Base-by-base conservation (phyloP, 2,888 invertebrate genomes). In the Mesorhabditis belari region DNA sequence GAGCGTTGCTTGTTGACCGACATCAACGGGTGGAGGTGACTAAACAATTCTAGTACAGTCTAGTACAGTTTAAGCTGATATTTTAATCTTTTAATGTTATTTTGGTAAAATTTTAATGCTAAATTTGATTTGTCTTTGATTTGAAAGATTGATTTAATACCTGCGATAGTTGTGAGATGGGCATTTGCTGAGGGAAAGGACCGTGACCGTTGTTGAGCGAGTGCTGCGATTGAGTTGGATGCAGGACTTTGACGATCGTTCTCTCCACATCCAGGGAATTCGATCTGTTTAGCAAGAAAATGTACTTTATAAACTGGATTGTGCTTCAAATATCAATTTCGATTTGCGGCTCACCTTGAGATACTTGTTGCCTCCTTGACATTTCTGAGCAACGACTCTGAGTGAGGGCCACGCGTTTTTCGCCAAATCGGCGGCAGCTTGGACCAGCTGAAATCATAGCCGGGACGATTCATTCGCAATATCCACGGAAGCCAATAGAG, bases 401-500 rank as follows among this genome's bases (percentile, higher is more conserved):
- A 76, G 57, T 79, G 79, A 24, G 74, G 59, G 55, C 76, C 77
- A 17, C 77, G 77, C 62, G 74, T 75, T 17, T 68, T 63, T 26
- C 77, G 69, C 60, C 78, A 67, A 0, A 79, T 60, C 5, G 76
- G 69, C 5, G 79, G 79, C 24, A 80, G 64, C 2, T 70, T 69
- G 6, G 76, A 71, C 63, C 76, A 78, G 23, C 71, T 65, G 9
- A 78, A 59, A 28, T 67, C 63, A 49, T 74, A 63, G 17, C 79
- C 79, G 3, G 81, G 81, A 26, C 81, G 68, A 35, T 77, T 69
- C 77, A 81, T 81, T 54, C 77, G 68, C 28, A 81, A 64, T 58
- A 77, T 58, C 70, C 77, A 81, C 1, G 81, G 80, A 44, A 81
- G 60, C 78, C 79, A 81, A 67, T 79, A 77, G 24, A 81, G 69